These are phyloP conservation scores for Phrynosoma blainvillii DNA, from an alignment of 2,113 vertebrate species.

Conservation along the genomic window DNA sequence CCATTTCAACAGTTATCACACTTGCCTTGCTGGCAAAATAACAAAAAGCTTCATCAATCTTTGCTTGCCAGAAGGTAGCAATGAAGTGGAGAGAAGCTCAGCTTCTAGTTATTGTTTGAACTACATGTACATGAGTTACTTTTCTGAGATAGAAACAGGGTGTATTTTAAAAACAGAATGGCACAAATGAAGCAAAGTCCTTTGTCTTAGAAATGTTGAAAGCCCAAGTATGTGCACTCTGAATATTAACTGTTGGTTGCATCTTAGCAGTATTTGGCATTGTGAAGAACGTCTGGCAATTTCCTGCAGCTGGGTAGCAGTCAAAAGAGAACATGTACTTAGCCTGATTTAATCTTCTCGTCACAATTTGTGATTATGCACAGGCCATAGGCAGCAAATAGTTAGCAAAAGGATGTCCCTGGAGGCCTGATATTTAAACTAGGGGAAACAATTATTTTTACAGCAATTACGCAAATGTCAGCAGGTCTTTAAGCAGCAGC, in stretches of 20 bases:
- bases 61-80: neutral
- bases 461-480: slow-evolving; percentile 21
- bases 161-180: neutral
- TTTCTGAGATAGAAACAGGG: neutral
- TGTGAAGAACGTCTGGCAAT: slow-evolving; percentile 11
- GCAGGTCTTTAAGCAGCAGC: neutral
- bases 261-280: neutral
- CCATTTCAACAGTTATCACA: no score
- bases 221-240: neutral
- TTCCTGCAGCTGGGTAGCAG: neutral
- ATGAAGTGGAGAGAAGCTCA: neutral
- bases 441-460: neutral
- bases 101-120: neutral
- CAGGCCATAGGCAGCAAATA: slow-evolving; percentile 35
- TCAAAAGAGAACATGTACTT: slow-evolving; percentile 32
- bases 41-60: neutral
- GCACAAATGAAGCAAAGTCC: neutral
- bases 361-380: slow-evolving; percentile 32
- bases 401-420: slow-evolving; percentile 31
- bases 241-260: neutral
- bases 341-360: slow-evolving; percentile 41
- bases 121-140: neutral
- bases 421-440: slow-evolving; percentile 33
- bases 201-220: fast-evolving
- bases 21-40: neutral